Percentiles rank a stretch among this genome's conserved stretches.
phyloP scores from a whole-genome alignment of 2,797 vertebrate genomes.

The Lophotriccus pileatus region DNA sequence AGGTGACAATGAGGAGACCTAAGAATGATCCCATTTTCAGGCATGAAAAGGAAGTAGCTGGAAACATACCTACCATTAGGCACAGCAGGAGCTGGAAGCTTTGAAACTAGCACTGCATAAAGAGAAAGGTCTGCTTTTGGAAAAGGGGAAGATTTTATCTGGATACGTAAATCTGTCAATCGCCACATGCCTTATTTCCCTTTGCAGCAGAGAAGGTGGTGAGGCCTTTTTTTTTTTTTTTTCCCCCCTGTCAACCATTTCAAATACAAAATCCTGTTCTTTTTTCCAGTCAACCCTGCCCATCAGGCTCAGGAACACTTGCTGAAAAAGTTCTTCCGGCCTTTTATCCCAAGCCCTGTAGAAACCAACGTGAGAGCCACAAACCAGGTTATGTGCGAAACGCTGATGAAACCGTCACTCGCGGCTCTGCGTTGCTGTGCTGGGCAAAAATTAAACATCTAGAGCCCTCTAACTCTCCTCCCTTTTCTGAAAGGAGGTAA shows the following conservation, averaged over 20 bases:
- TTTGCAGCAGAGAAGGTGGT: slow-evolving; percentile 13
- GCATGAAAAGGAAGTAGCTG: slow-evolving; percentile 56
- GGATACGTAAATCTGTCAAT: slow-evolving; percentile 47
- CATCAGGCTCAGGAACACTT: neutral
- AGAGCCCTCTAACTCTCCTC: neutral
- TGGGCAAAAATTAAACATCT: neutral
- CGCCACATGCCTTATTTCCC: slow-evolving; percentile 34
- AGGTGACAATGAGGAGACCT: slow-evolving; percentile 54
- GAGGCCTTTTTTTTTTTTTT: neutral
- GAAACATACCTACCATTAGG: slow-evolving; percentile 56
- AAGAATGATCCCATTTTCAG: slow-evolving; percentile 52
- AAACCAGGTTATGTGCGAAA: neutral
- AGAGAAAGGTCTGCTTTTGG: slow-evolving; percentile 57
- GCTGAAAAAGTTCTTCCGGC: neutral
- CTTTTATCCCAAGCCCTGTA: neutral
- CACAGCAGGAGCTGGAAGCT: slow-evolving; percentile 47
- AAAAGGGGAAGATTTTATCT: slow-evolving; percentile 36
- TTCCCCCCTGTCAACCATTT: neutral
- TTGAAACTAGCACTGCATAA: slow-evolving; percentile 44
- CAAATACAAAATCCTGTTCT: slow-evolving; percentile 16
- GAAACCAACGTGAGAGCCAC: neutral
- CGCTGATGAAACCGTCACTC: neutral
- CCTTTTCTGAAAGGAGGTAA: neutral
- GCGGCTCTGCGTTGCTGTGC: rapidly evolving
- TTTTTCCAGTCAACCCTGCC: neutral